Evolutionary conservation across 2,797 vertebrate genomes (phyloP).

Genomic region (Paguma larvata): DNA sequence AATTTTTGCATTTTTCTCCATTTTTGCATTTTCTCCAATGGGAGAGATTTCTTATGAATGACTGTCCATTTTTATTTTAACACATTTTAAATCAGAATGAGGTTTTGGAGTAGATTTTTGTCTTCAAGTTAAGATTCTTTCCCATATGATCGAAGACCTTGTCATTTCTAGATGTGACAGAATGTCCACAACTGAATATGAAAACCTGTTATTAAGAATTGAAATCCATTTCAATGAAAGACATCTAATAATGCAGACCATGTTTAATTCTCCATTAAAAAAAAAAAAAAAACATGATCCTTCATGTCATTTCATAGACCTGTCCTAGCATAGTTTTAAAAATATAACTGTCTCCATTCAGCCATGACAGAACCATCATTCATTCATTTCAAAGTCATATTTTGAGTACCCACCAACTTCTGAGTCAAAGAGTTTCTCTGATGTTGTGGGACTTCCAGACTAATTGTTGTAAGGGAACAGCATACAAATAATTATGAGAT

Average conservation of each 20-base stretch:
- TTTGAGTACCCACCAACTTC: background rate
- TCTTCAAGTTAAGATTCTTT: constrained; percentile 71
- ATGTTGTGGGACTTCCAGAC: background rate
- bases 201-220: constrained; percentile 72
- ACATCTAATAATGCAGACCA: constrained; percentile 67
- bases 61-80: constrained; percentile 68
- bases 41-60: constrained; percentile 62
- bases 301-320: constrained; percentile 57
- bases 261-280: constrained; percentile 66
- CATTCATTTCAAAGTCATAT: constrained; percentile 16
- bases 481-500: constrained; percentile 44
- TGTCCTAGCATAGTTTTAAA: constrained; percentile 32
- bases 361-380: background rate
- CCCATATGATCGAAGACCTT: constrained; percentile 61
- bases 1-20: constrained; percentile 51
- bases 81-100: constrained; percentile 53
- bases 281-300: background rate
- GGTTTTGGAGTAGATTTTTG: constrained; percentile 47
- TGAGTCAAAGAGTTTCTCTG: constrained; percentile 16
- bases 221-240: constrained; percentile 65
- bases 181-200: constrained; percentile 67
- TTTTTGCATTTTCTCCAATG: constrained; percentile 35
- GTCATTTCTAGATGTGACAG: constrained; percentile 67
- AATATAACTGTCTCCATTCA: constrained; percentile 45
- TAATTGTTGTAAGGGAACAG: background rate